Conservation (phyloP, 1,140 invertebrate species). For the Aphidius ervi region DNA sequence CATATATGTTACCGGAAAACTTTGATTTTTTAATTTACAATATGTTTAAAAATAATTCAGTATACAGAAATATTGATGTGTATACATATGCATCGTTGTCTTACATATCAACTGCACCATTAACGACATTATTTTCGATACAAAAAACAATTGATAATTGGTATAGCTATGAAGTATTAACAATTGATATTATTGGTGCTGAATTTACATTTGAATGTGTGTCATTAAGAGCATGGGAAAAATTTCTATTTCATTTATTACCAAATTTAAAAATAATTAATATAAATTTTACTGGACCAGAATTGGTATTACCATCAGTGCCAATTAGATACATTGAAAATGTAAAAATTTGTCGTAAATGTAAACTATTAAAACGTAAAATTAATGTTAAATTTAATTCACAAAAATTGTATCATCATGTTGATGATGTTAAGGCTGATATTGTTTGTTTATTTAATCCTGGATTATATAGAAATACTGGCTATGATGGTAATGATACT, state of each 20-base stretch:
- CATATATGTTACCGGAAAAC: constrained; percentile 43
- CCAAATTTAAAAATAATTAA: constrained; percentile 55
- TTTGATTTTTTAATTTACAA: constrained; percentile 52
- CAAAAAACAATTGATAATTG: constrained; percentile 47
- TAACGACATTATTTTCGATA: constrained; percentile 60
- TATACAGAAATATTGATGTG: constrained; percentile 54
- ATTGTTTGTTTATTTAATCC: constrained; percentile 69
- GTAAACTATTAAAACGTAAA: constrained; percentile 44
- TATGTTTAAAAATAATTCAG: constrained; percentile 52
- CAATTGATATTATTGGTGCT: constrained; percentile 61
- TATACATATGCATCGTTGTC: constrained; percentile 62
- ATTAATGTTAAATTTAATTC: constrained; percentile 56
- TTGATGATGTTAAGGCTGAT: constrained; percentile 53
- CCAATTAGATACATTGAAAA: constrained; percentile 52
- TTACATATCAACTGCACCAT: constrained; percentile 61
- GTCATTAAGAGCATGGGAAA: constrained; percentile 65
- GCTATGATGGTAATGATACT: constrained; percentile 58
- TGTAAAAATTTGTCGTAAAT: constrained; percentile 53
- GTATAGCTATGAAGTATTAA: constrained; percentile 38
- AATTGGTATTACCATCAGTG: constrained; percentile 56
- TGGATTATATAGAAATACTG: constrained; percentile 63
- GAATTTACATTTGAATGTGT: constrained; percentile 70
- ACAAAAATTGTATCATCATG: constrained; percentile 60
- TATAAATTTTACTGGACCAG: constrained; percentile 62
- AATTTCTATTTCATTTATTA: constrained; percentile 63